Evolutionary conservation across 35 echinoderm and acorn worm genomes (phyloP), one percentile per base, ranked within the genome.

Genomic region (Chiridota heheva): DNA sequence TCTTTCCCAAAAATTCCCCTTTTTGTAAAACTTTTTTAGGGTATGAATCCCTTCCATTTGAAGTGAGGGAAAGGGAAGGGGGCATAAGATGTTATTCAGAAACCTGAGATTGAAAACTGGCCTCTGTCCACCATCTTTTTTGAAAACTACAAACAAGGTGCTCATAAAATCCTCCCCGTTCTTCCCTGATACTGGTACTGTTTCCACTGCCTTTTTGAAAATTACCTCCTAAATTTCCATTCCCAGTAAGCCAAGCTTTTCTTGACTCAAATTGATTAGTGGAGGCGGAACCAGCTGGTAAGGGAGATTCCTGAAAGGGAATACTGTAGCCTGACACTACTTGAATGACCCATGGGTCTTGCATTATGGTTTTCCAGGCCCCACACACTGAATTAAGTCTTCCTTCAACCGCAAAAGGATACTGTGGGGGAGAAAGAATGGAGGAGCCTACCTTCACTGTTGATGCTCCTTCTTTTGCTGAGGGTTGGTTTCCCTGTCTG

Each of bases 11-110:
- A n/a, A n/a, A n/a, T n/a, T n/a, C n/a, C n/a, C n/a, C n/a, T n/a
- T n/a, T n/a, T n/a, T n/a, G n/a, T n/a, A n/a, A n/a, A n/a, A n/a
- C n/a, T 27, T 30, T 28, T 68, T 82, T 35, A 82, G 28, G 41
- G 12, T 82, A 15, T 60, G 36, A 10, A 81, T 22, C 4, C 38
- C 31, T 38, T 82, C 80, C 80, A 82, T 82, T 40, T 82, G 67
- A 63, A n/a, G n/a, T n/a, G n/a, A n/a, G n/a, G n/a, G n/a, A n/a
- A 75, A 75, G 42, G 47, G 71, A 7, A 18, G 68, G 47, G 57
- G 60, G 22, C 6, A 3, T 35, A 81, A 64, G n/a, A 60, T 64
- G 7, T 42, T 27, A 43, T 81, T 81, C 7, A 81, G 68, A 10
- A 27, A 27, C 41, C 36, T 27, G n/a, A 81, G 7, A 36, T 81